Percentiles rank a stretch among this genome's conserved stretches.
These are phyloP conservation scores for Littorina saxatilis DNA, from an alignment of 1,140 invertebrate genomes.

Conservation along the genomic window DNA sequence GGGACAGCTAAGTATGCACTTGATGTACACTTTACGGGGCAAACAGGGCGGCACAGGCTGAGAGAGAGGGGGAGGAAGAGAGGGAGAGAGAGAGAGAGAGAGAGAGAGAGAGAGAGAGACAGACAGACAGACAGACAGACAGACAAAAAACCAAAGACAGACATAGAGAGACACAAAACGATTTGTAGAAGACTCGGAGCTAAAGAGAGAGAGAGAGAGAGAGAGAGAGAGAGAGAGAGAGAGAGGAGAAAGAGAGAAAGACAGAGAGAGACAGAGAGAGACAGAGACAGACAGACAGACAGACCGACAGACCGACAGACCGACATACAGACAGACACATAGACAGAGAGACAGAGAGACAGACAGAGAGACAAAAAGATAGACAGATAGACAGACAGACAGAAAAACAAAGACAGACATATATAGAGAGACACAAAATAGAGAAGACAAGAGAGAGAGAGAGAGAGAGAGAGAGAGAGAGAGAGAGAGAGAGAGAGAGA, in stretches of 20 bases:
- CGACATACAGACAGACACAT: neutral
- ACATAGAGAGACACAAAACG: too few species aligned
- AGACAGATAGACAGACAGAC: neutral
- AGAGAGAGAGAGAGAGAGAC: constrained; percentile 3
- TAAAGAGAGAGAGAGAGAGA: neutral
- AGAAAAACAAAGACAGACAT: neutral
- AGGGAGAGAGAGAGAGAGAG: constrained; percentile 9
- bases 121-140: neutral
- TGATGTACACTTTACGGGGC: too few species aligned
- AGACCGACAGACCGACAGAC: neutral
- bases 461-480: neutral
- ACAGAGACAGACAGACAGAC: neutral
- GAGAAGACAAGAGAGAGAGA: neutral
- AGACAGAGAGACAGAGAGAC: neutral
- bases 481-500: neutral
- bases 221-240: neutral
- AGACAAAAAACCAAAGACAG: too few species aligned
- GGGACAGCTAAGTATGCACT: too few species aligned
- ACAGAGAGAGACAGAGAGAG: neutral
- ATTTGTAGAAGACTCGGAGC: too few species aligned
- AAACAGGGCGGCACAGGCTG: neutral
- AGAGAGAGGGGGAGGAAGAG: neutral
- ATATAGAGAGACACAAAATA: neutral
- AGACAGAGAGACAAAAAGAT: neutral
- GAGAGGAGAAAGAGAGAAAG: neutral